Base-by-base conservation (phyloP, 2,888 invertebrate species). In the Eupelmus urozonus region DNA sequence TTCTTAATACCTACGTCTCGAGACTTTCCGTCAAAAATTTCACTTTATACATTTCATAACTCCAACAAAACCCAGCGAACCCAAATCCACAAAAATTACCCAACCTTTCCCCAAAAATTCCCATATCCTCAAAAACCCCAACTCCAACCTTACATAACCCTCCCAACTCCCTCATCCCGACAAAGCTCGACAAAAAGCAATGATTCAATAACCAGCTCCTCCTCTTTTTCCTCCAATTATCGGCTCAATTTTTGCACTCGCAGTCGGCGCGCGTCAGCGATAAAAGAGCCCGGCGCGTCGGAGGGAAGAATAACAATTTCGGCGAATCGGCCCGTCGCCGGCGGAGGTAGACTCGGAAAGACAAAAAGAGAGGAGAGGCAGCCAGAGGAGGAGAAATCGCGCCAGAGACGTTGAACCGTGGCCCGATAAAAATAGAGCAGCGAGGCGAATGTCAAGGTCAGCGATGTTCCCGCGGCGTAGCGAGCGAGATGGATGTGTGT, bases 401-500 rank as follows among this genome's bases (percentile, higher is more conserved):
- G 55, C 49, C 2, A 53, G 74, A 79, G 67, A 76, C 80, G 76
- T 79, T 73, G 80, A 73, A 80, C 78, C 73, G 80, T 27, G 74
- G 49, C 27, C 40, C 59, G 80, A 76, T 80, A 80, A 80, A 79
- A 80, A 80, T 80, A 78, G 78, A 80, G 76, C 76, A 76, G 57
- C 42, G 70, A 53, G n/a, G 74, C 77, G 71, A 80, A 80, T 80
- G 80, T 80, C 80, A 80, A 80, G 80, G 80, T 80, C 80, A 75
- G 45, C 49, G 69, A 60, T 66, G 71, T 65, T 57, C 45, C 23
- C 63, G 29, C 71, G 59, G 40, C 62, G 5, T 27, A 55, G 59
- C 23, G 51, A 49, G 49, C 57, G 42, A 51, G 51, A 51, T 1
- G 18, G 51, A 55, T 9, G 4, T 9, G 51, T 5, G 9, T 20